Percentiles rank a stretch among this genome's conserved stretches.
Evolutionary conservation across 2,113 vertebrate species (phyloP).

Genomic region (Chloroceryle aenea): DNA sequence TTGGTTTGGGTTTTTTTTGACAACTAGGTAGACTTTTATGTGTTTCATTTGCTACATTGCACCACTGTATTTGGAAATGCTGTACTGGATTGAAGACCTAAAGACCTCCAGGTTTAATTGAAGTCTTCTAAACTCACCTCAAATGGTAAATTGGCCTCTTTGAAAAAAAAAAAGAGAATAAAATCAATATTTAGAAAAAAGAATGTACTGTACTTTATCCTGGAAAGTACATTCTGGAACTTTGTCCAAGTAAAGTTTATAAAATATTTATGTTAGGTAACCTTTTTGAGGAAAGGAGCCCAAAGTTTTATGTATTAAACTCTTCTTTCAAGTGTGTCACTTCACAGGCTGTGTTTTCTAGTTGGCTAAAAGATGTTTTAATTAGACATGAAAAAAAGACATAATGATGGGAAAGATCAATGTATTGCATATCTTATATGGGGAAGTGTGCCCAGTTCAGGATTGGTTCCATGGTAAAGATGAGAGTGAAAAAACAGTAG

Average conservation of each 20-base stretch:
- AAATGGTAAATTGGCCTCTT: slow-evolving; percentile 1
- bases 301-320: neutral
- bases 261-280: neutral
- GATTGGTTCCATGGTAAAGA: neutral
- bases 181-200: slow-evolving; percentile 21
- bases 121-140: neutral
- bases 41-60: neutral
- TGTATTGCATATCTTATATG: neutral
- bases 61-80: neutral
- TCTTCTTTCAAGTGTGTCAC: neutral
- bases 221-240: slow-evolving; percentile 14
- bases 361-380: neutral
- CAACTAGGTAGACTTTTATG: neutral
- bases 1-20: neutral
- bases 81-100: neutral
- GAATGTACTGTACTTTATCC: neutral
- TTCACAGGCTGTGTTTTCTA: neutral
- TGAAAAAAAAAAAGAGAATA: neutral
- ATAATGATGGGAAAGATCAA: neutral
- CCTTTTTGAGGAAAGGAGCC: neutral
- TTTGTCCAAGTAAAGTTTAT: neutral
- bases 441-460: neutral
- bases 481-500: neutral
- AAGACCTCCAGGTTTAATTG: slow-evolving; percentile 32
- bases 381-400: neutral